These are phyloP conservation scores for Hybognathus amarus DNA, from an alignment of 2,797 vertebrate species.

Conservation along the genomic window DNA sequence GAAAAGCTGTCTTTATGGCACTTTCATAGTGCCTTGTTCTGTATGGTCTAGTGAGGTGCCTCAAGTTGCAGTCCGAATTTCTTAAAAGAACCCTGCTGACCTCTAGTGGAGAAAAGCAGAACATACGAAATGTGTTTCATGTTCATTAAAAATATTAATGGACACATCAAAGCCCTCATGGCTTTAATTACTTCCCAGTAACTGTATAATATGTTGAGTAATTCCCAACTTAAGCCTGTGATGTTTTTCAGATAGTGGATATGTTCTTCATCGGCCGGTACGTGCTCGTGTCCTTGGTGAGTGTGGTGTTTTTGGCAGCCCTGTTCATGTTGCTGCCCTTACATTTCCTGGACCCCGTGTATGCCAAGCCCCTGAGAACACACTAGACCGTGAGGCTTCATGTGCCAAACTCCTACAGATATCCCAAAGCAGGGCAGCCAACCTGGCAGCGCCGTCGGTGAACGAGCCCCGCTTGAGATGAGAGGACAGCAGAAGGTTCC, in stretches of 20 bases:
- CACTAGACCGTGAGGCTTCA: slow-evolving; percentile 63
- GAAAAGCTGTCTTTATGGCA: no score
- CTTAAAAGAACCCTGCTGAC: slow-evolving; percentile 70
- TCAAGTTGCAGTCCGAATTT: background rate
- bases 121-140: slow-evolving; percentile 17
- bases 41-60: background rate
- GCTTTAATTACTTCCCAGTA: slow-evolving; percentile 26
- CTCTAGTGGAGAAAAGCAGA: slow-evolving; percentile 71
- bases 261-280: slow-evolving; percentile 89
- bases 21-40: background rate
- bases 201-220: slow-evolving; percentile 33
- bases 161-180: slow-evolving; percentile 20
- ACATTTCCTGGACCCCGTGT: slow-evolving; percentile 86
- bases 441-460: slow-evolving; percentile 54
- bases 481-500: slow-evolving; percentile 53
- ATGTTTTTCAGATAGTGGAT: slow-evolving; percentile 84
- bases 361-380: slow-evolving; percentile 83
- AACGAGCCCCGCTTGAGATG: slow-evolving; percentile 60
- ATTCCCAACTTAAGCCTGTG: slow-evolving; percentile 19
- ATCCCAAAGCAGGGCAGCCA: slow-evolving; percentile 49
- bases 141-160: slow-evolving; percentile 24
- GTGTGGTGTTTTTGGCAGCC: slow-evolving; percentile 78
- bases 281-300: slow-evolving; percentile 80
- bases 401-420: slow-evolving; percentile 43
- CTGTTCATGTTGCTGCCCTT: slow-evolving; percentile 85